Base-by-base conservation (phyloP, 2,797 vertebrate species). In the Tamandua tetradactyla region DNA sequence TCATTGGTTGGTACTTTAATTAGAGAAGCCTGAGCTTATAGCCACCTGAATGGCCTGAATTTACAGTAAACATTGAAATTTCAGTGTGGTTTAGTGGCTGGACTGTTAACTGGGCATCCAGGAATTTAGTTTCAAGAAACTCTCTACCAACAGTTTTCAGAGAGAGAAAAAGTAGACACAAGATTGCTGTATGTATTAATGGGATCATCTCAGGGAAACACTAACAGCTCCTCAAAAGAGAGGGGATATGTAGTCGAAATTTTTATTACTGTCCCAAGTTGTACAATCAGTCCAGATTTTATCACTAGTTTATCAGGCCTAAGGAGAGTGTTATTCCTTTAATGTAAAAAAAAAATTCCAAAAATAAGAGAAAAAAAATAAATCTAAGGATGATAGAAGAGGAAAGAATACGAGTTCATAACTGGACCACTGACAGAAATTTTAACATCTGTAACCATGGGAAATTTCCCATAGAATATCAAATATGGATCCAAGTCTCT, bases 401-500 rank as follows among this genome's bases (percentile, higher is more conserved):
- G 80, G 78, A 90, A 97, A 85, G 80, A 82, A 49, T 86, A 89
- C 66, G 86, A 89, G 94, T 87, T 91, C 61, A 37, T 89, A 94
- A 89, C 90, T 78, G 75, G 76, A 95, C 92, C 79, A 92, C 76
- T 95, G 95, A 84, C 93, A 96, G 95, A 57, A 94, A 87, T 97
- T 96, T 96, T 96, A 96, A 97, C 88, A 94, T 96, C 83, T 97
- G 96, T 95, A 96, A 94, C 96, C 90, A 82, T 80, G 94, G 94
- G 96, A 94, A 94, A 94, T 94, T 97, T 97, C 92, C 93, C 87
- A 93, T 66, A 95, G 96, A 97, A 96, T 96, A 97, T 96, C 96
- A 97, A 97, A 95, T 95, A 95, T 96, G 97, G 88, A 93, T 96
- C 94, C 97, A 87, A 96, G 94, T 95, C 88, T 95, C 97, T 96